Conservation (phyloP, 92 coral and sea anemone species). For the Palythoa caribaeorum region DNA sequence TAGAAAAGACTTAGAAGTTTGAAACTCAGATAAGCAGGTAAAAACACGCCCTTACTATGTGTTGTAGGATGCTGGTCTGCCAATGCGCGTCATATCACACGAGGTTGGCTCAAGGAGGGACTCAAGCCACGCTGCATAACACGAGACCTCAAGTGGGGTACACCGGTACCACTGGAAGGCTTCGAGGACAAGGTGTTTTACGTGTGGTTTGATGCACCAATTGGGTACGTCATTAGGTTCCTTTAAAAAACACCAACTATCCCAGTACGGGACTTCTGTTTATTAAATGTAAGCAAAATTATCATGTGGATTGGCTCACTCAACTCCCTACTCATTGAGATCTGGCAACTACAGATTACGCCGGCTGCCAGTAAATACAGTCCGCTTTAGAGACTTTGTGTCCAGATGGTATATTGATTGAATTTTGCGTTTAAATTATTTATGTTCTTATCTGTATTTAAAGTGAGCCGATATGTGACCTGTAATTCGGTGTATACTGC, state of each 20-base stretch:
- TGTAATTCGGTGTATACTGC: no score
- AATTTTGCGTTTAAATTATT: no score
- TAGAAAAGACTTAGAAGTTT: not conserved
- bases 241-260: not conserved
- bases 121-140: constrained; percentile 97
- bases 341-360: no score
- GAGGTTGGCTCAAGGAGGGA: constrained; percentile 98
- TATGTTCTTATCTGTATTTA: no score
- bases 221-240: constrained; percentile 77
- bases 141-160: constrained; percentile 99
- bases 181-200: constrained; percentile 98
- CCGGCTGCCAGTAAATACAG: no score
- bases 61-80: constrained; percentile 86
- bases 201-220: constrained; percentile 99
- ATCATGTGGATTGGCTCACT: no score
- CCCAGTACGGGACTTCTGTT: not conserved
- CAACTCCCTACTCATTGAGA: no score
- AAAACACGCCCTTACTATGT: not conserved
- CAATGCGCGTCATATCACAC: constrained; percentile 97
- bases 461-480: no score
- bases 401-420: no score
- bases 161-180: constrained; percentile 98
- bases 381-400: no score
- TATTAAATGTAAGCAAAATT: not conserved
- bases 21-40: not conserved